Percentiles rank a stretch among this genome's conserved stretches.
phyloP scores from a whole-genome alignment of 2,888 invertebrate species.

The Hydrotaea diabolus region DNA sequence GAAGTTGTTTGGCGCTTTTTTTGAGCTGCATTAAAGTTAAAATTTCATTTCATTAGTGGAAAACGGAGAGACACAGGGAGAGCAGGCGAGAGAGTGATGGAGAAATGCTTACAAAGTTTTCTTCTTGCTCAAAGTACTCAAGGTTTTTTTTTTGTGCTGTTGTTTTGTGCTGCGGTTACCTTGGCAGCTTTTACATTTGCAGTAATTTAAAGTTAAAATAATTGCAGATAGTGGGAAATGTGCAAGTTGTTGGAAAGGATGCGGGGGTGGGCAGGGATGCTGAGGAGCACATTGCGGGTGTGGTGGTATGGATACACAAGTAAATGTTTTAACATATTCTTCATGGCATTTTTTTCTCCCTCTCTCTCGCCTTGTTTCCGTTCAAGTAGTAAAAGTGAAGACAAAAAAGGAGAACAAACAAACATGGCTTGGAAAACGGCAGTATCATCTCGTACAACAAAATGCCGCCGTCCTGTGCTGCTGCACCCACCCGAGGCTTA shows the following conservation, averaged over 20 bases:
- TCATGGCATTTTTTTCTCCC: constrained; percentile 28
- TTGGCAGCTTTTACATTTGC: constrained; percentile 58
- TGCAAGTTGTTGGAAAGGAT: background rate
- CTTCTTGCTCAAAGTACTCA: constrained; percentile 38
- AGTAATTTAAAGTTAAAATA: constrained; percentile 62
- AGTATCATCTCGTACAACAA: constrained; percentile 27
- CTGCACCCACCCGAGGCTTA: background rate
- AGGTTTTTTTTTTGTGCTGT: constrained; percentile 1
- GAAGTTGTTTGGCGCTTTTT: background rate
- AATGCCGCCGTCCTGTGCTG: background rate
- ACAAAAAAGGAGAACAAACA: background rate
- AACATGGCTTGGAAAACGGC: constrained; percentile 28
- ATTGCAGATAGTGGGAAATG: constrained; percentile 28
- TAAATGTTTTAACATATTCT: constrained; percentile 47
- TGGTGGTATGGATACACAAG: background rate
- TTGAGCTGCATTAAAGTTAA: constrained; percentile 40
- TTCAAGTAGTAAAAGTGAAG: constrained; percentile 9
- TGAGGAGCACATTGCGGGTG: background rate
- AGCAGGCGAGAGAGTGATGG: constrained; percentile 6
- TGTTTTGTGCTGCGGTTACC: constrained; percentile 51
- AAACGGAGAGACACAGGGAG: constrained; percentile 14
- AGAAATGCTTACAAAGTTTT: constrained; percentile 38
- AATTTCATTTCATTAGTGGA: constrained; percentile 60
- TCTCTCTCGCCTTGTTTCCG: constrained; percentile 12
- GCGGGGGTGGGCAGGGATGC: background rate